Conservation (phyloP, 2,797 vertebrate species). For the Sternotherus odoratus region DNA sequence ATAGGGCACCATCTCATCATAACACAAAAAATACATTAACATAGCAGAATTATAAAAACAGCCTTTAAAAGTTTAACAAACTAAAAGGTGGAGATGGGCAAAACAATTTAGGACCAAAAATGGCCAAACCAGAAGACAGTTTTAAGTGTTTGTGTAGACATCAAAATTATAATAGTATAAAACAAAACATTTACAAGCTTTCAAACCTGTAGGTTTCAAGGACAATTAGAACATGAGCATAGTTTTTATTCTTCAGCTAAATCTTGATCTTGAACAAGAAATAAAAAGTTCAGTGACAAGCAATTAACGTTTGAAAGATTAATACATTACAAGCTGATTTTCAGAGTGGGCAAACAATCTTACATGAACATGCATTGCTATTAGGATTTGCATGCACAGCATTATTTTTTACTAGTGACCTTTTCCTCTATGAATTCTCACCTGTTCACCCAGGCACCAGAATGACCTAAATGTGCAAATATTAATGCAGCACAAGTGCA, state of each 20-base stretch:
- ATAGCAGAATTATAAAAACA: neutral
- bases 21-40: fast-evolving
- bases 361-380: neutral
- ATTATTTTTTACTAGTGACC: neutral
- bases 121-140: neutral
- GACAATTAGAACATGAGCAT: neutral
- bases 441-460: neutral
- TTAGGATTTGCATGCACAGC: neutral
- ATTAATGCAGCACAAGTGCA: neutral
- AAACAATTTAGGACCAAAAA: neutral
- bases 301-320: neutral
- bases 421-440: neutral
- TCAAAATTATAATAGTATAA: neutral
- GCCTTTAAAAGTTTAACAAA: fast-evolving
- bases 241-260: neutral
- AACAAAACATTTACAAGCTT: neutral
- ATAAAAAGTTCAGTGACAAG: neutral
- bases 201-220: neutral
- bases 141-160: neutral
- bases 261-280: neutral
- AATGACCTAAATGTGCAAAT: neutral
- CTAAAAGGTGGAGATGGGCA: neutral
- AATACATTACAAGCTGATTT: neutral
- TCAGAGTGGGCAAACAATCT: neutral
- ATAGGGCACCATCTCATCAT: neutral